These are phyloP conservation scores for Siniperca knerii DNA, from an alignment of 2,113 vertebrate species.

Conservation along the genomic window DNA sequence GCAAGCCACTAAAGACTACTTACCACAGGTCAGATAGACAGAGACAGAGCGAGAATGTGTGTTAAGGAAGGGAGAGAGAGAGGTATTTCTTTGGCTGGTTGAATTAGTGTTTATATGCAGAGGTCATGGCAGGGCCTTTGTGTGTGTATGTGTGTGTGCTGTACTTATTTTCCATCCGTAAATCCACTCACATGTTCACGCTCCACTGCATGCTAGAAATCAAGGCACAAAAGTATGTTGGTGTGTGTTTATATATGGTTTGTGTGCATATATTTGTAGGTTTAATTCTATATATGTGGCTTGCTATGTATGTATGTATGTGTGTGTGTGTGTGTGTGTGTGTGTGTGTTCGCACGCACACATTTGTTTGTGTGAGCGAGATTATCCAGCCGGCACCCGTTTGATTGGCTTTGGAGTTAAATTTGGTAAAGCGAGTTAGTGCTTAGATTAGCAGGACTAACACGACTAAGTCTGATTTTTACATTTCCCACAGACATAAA, in stretches of 20 bases:
- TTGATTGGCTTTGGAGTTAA: constrained; percentile 80
- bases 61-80: constrained; percentile 27
- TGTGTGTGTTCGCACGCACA: neutral
- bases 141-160: constrained; percentile 3
- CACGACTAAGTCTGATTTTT: neutral
- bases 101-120: constrained; percentile 65
- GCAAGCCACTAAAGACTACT: constrained; percentile 60
- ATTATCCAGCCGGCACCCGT: constrained; percentile 55
- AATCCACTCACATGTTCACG: constrained; percentile 59
- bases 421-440: constrained; percentile 60
- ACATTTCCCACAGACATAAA: neutral
- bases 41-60: neutral
- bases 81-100: constrained; percentile 64
- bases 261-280: neutral
- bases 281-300: neutral
- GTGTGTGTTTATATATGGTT: constrained; percentile 5
- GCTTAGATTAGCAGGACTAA: constrained; percentile 42
- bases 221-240: neutral
- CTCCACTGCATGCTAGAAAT: constrained; percentile 32
- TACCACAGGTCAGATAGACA: constrained; percentile 37
- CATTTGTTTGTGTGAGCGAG: constrained; percentile 31
- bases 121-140: constrained; percentile 52
- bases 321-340: neutral
- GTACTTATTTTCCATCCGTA: constrained; percentile 49
- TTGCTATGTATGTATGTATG: neutral